A percentile compares a stretch with the other conserved stretches of the same genome.
Evolutionary conservation across 2,888 invertebrate species (phyloP).

Genomic region (Norana najaformis): DNA sequence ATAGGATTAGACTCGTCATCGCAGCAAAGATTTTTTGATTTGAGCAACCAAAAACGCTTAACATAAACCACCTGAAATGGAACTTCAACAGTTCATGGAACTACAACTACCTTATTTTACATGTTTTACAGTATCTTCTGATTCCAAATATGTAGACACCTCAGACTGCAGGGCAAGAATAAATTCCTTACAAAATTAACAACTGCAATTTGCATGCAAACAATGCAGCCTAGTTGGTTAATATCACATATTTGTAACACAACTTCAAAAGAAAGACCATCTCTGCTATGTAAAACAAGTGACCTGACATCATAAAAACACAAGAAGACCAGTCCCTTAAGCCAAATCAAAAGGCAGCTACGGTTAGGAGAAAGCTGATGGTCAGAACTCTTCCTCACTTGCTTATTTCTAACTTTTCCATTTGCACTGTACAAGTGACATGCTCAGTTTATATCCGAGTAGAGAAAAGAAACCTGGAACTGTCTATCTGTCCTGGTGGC

Average conservation of each 20-base stretch:
- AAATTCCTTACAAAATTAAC: not conserved
- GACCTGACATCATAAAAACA: not conserved
- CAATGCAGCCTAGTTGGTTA: not conserved
- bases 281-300: not conserved
- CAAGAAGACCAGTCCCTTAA: not conserved
- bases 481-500: not conserved
- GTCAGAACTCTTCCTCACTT: not conserved
- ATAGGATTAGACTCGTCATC: not conserved
- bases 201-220: not conserved
- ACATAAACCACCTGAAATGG: not conserved
- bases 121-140: not conserved
- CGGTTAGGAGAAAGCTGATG: not conserved
- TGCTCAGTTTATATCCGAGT: not conserved
- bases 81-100: not conserved
- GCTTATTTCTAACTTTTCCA: not conserved
- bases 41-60: not conserved
- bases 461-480: not conserved
- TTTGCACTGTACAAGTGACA: not conserved
- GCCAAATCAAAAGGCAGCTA: conserved; percentile 4
- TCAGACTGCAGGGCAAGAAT: not conserved
- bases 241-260: not conserved
- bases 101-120: not conserved
- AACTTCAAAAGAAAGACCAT: not conserved
- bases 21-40: not conserved
- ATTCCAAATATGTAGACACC: not conserved